A percentile compares a stretch with the other conserved stretches of the same genome.
phyloP scores from a whole-genome alignment of 2,113 vertebrate genomes.

The Brachypteracias leptosomus region DNA sequence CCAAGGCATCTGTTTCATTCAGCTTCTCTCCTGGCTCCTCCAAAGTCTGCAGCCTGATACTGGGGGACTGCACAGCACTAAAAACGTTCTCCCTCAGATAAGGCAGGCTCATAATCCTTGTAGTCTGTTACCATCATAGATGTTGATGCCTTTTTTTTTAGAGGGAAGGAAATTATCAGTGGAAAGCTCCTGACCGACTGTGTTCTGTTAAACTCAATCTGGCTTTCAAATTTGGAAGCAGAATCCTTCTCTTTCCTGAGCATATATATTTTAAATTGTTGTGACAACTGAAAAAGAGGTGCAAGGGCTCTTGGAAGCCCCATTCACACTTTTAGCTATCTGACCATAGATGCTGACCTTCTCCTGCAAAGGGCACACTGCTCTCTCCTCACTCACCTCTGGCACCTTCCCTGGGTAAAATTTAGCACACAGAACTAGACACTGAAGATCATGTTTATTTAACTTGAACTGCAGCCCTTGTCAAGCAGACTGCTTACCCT shows the following conservation, averaged over 20 bases:
- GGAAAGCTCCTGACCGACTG: background rate
- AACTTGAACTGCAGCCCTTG: background rate
- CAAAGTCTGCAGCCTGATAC: background rate
- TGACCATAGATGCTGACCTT: background rate
- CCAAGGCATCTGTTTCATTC: background rate
- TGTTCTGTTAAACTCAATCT: background rate
- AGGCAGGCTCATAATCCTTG: background rate
- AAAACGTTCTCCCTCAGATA: background rate
- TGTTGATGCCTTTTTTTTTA: background rate
- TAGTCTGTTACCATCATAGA: background rate
- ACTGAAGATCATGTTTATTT: background rate
- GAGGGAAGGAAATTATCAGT: background rate
- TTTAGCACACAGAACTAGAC: background rate
- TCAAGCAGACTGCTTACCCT: background rate
- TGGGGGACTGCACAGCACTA: background rate
- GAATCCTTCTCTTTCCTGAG: background rate
- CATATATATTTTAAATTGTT: background rate
- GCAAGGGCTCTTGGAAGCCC: background rate
- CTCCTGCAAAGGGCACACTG: background rate
- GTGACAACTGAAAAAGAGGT: background rate
- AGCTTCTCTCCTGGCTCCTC: background rate
- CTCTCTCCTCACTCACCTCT: background rate
- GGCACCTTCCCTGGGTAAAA: background rate
- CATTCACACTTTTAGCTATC: rapidly evolving
- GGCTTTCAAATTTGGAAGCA: background rate